Conservation (phyloP, 2,888 invertebrate genomes). For the Oligia strigilis region DNA sequence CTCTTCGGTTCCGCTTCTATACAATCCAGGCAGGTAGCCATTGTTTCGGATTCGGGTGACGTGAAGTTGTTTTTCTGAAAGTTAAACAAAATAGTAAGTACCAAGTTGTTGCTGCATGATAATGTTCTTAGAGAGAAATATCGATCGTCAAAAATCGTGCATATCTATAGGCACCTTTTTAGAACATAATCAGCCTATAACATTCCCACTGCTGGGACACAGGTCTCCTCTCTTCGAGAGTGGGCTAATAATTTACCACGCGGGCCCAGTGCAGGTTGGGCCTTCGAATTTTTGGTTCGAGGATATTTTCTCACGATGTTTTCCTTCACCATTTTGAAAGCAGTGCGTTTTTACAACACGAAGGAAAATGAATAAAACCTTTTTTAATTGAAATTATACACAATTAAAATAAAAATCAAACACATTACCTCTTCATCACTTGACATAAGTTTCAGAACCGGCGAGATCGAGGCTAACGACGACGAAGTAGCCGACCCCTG, state of each 20-base stretch:
- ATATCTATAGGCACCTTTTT: background rate
- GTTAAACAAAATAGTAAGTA: background rate
- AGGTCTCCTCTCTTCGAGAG: too few relatives aligned
- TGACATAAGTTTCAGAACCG: slow-evolving; percentile 80
- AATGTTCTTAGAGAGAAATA: background rate
- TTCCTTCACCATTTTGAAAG: too few relatives aligned
- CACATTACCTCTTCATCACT: slow-evolving; percentile 84
- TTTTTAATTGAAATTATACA: background rate
- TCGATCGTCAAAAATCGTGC: background rate
- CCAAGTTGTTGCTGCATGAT: background rate
- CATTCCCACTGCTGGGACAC: too few relatives aligned
- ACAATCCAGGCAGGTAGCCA: slow-evolving; percentile 85
- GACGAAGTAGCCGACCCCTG: slow-evolving; percentile 77
- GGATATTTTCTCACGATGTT: too few relatives aligned
- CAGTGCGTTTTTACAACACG: background rate
- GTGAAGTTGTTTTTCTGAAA: slow-evolving; percentile 86
- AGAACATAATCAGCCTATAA: too few relatives aligned
- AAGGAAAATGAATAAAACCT: background rate
- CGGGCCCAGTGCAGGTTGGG: too few relatives aligned
- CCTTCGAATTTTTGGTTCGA: too few relatives aligned
- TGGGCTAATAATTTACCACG: too few relatives aligned
- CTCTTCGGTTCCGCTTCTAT: slow-evolving; percentile 72
- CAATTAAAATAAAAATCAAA: background rate
- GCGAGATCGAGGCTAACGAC: slow-evolving; percentile 83
- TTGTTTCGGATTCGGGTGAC: slow-evolving; percentile 84